These are phyloP conservation scores for Sarcophaga caerulescens DNA, from an alignment of 2,888 invertebrate genomes.

Conservation along the genomic window DNA sequence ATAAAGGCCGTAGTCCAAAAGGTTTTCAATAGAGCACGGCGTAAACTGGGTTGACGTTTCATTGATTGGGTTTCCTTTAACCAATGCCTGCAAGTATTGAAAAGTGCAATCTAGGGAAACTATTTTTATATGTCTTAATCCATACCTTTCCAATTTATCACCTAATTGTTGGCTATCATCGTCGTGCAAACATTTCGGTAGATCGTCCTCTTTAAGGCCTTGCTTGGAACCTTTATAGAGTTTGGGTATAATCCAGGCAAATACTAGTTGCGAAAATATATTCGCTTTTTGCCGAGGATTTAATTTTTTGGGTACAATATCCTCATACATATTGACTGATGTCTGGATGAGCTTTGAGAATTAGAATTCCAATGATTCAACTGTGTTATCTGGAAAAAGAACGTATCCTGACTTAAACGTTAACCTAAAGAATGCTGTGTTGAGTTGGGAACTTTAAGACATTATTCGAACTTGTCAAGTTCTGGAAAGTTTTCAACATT, in stretches of 20 bases:
- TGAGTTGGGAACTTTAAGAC: too few species aligned
- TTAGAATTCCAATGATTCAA: not conserved
- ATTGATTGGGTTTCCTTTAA: constrained; percentile 83
- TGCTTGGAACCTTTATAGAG: constrained; percentile 77
- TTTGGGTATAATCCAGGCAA: constrained; percentile 79
- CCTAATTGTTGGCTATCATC: constrained; percentile 82
- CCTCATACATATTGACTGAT: constrained; percentile 76
- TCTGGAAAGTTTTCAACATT: too few species aligned
- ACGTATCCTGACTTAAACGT: too few species aligned
- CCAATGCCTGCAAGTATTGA: constrained; percentile 84
- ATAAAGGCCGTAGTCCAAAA: constrained; percentile 87
- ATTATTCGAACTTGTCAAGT: too few species aligned
- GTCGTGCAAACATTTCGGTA: constrained; percentile 85
- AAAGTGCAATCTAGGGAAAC: not conserved
- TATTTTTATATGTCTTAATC: not conserved
- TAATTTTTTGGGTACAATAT: constrained; percentile 76
- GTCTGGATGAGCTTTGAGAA: not conserved
- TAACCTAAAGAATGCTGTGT: too few species aligned
- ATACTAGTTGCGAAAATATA: constrained; percentile 78
- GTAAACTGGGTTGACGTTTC: constrained; percentile 84
- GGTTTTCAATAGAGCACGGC: constrained; percentile 85
- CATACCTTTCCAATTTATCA: constrained; percentile 78
- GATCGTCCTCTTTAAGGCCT: constrained; percentile 84
- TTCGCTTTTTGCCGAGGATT: constrained; percentile 79
- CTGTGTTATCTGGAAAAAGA: not conserved